Percentiles rank a stretch among this genome's conserved stretches.
phyloP scores from a whole-genome alignment of 2,888 invertebrate species.

The Hoplodrina blanda region DNA sequence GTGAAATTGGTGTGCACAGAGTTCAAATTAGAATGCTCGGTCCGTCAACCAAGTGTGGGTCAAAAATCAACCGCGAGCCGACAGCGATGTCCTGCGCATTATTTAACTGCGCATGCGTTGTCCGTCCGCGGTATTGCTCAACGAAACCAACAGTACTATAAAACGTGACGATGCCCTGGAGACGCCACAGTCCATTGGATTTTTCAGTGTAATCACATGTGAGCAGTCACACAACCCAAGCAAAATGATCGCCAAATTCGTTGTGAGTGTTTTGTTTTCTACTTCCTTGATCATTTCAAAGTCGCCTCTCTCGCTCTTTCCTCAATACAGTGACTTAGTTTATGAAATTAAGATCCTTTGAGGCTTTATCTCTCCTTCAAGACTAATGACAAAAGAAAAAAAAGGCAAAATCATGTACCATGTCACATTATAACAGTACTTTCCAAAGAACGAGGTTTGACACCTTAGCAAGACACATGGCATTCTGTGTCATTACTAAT shows the following conservation, averaged over 20 bases:
- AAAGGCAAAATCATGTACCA: not conserved
- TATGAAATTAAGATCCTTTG: not conserved
- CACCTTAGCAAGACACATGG: not conserved
- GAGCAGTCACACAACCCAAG: constrained; percentile 86
- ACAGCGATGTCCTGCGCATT: constrained; percentile 84
- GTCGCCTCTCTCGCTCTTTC: not conserved
- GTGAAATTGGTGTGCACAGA: constrained; percentile 85
- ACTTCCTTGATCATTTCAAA: constrained; percentile 14
- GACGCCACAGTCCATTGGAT: constrained; percentile 84
- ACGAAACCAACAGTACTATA: constrained; percentile 82
- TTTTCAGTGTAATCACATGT: constrained; percentile 76
- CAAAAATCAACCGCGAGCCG: constrained; percentile 81
- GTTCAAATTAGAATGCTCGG: constrained; percentile 87
- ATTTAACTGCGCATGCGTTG: constrained; percentile 74
- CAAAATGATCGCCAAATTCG: constrained; percentile 90
- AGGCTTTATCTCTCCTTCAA: not conserved
- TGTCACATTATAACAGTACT: not conserved
- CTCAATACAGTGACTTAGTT: not conserved
- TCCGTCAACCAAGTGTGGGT: constrained; percentile 83
- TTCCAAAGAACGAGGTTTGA: constrained; percentile 1
- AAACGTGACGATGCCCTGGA: constrained; percentile 82
- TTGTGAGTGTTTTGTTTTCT: constrained; percentile 77
- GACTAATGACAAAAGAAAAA: not conserved
- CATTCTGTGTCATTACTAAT: not conserved
- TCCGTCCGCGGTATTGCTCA: constrained; percentile 79